Percentiles rank a stretch among this genome's conserved stretches.
Evolutionary conservation across 1,140 invertebrate genomes (phyloP).

Genomic region (Eulimnadia texana): DNA sequence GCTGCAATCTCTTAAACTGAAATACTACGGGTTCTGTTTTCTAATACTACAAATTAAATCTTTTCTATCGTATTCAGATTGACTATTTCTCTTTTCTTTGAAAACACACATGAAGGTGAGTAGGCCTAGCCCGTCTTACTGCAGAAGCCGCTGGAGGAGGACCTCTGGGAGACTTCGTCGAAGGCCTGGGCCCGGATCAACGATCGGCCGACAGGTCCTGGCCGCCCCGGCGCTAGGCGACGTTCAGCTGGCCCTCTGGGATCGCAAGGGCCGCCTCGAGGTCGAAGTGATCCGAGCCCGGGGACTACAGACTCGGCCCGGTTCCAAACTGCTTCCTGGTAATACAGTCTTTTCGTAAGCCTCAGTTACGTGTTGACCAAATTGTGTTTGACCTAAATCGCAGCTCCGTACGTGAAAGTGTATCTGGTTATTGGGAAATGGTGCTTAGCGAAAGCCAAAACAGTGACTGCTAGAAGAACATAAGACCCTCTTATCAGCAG

Average conservation of each 20-base stretch:
- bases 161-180: constrained; percentile 83
- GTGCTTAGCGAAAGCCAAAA: constrained; percentile 94
- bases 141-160: constrained; percentile 44
- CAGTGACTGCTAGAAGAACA: constrained; percentile 73
- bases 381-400: background rate
- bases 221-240: constrained; percentile 93
- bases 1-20: no score
- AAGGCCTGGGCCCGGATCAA: constrained; percentile 91
- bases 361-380: background rate
- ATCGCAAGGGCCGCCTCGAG: constrained; percentile 86
- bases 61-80: no score
- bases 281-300: constrained; percentile 92
- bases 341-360: no score
- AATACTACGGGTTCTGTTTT: no score
- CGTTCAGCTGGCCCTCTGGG: constrained; percentile 84
- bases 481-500: constrained; percentile 96
- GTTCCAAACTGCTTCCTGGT: constrained; percentile 83
- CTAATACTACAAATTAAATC: no score
- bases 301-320: constrained; percentile 78
- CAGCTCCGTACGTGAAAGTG: constrained; percentile 96
- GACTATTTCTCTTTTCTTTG: no score
- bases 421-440: constrained; percentile 94
- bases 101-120: constrained; percentile 22
- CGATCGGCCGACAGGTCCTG: constrained; percentile 92
- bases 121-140: constrained; percentile 22